Percentiles rank a stretch among this genome's conserved stretches.
These are phyloP conservation scores for Cirrhinus molitorella DNA, from an alignment of 2,797 vertebrate species.

Conservation along the genomic window DNA sequence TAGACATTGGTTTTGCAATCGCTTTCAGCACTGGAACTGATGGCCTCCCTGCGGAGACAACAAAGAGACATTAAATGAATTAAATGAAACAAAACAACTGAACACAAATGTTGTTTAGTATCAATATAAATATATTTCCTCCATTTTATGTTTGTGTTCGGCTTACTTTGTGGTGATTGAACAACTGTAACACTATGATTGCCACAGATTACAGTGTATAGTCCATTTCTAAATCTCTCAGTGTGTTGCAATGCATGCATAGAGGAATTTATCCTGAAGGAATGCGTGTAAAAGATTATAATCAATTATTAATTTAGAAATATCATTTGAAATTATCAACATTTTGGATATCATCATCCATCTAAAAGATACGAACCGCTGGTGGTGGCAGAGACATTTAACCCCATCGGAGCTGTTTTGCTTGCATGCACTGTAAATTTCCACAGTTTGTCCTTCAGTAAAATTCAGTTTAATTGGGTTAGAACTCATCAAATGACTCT, in stretches of 20 bases:
- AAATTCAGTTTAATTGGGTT: slow-evolving; percentile 52
- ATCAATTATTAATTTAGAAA: background rate
- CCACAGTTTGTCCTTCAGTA: slow-evolving; percentile 60
- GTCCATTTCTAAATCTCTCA: slow-evolving; percentile 21
- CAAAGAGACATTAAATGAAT: background rate
- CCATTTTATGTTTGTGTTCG: background rate
- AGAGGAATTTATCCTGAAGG: slow-evolving; percentile 37
- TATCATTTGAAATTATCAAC: background rate
- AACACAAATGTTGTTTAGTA: too few species aligned
- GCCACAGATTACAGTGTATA: slow-evolving; percentile 42
- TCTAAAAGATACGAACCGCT: slow-evolving; percentile 43
- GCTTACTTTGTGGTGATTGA: slow-evolving; percentile 49
- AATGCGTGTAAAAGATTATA: background rate
- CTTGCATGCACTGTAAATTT: slow-evolving; percentile 61
- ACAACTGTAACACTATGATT: slow-evolving; percentile 15
- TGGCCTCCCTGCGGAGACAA: slow-evolving; percentile 67
- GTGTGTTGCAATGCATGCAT: background rate
- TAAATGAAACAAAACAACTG: background rate
- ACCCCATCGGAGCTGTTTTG: slow-evolving; percentile 15
- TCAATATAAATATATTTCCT: slow-evolving; percentile 1
- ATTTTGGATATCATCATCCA: background rate
- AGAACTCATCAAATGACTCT: slow-evolving; percentile 43
- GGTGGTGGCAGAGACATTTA: slow-evolving; percentile 52
- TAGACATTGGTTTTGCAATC: fast-evolving
- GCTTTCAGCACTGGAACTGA: slow-evolving; percentile 62